Evolutionary conservation across 1,140 invertebrate genomes (phyloP).

Genomic region (Macrosteles quadrilineatus): DNA sequence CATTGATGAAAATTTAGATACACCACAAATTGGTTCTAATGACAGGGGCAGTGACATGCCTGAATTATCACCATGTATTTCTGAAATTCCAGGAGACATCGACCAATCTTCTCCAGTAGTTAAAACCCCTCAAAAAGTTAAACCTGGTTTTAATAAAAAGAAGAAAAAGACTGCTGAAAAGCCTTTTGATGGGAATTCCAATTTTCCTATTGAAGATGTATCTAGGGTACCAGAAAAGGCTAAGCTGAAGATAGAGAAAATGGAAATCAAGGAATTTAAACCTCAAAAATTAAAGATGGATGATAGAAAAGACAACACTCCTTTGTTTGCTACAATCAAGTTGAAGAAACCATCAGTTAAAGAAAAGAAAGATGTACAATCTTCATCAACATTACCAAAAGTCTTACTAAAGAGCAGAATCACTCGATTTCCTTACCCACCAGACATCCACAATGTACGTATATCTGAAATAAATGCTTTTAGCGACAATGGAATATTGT

Average conservation of each 20-base stretch:
- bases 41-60: constrained; percentile 42
- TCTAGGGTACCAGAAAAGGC: constrained; percentile 36
- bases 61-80: constrained; percentile 31
- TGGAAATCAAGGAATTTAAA: constrained; percentile 42
- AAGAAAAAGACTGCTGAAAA: constrained; percentile 30
- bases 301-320: constrained; percentile 48
- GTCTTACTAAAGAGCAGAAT: constrained; percentile 65
- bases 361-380: constrained; percentile 55
- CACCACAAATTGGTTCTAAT: too few relatives aligned
- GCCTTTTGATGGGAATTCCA: too few relatives aligned
- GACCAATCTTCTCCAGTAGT: constrained; percentile 23
- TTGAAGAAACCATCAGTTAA: constrained; percentile 59
- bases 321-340: constrained; percentile 62
- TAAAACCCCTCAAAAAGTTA: constrained; percentile 9
- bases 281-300: constrained; percentile 40
- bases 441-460: constrained; percentile 39
- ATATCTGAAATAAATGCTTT: constrained; percentile 41
- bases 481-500: constrained; percentile 46
- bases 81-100: neutral
- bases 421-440: constrained; percentile 52
- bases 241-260: constrained; percentile 37
- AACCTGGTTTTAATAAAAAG: constrained; percentile 26
- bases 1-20: too few relatives aligned
- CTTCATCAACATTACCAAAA: constrained; percentile 57
- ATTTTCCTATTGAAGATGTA: too few relatives aligned